A percentile compares a stretch with the other conserved stretches of the same genome.
phyloP scores from a whole-genome alignment of 2,113 vertebrate genomes.

The Pedionomus torquatus region DNA sequence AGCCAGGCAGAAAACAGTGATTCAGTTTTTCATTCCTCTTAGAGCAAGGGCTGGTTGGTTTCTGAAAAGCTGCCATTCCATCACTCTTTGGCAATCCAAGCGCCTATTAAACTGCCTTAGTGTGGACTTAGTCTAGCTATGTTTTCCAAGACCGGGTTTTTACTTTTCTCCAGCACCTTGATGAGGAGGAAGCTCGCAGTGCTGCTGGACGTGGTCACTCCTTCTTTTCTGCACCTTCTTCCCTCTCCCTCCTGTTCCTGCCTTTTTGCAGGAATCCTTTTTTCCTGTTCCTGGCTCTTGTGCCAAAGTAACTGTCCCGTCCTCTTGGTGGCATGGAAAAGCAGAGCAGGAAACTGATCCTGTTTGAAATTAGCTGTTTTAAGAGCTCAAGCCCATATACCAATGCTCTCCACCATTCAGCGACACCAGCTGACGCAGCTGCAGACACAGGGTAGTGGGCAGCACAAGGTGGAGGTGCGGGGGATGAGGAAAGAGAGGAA shows the following conservation, averaged over 20 bases:
- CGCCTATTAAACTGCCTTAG: not conserved
- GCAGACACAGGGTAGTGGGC: not conserved
- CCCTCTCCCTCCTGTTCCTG: not conserved
- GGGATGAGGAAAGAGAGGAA: not conserved
- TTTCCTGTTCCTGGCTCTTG: too few species aligned
- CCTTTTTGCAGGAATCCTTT: too few species aligned
- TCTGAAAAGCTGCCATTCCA: not conserved
- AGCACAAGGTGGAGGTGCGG: not conserved
- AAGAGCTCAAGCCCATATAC: not conserved
- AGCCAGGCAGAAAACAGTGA: not conserved
- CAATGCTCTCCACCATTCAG: not conserved
- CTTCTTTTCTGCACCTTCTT: not conserved
- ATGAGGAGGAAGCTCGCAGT: not conserved
- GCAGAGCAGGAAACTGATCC: not conserved
- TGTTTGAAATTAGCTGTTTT: not conserved
- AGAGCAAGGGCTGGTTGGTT: not conserved
- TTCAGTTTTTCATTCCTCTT: not conserved
- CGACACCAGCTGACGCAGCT: not conserved
- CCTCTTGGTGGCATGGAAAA: not conserved
- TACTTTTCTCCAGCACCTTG: not conserved
- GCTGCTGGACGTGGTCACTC: not conserved
- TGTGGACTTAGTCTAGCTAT: not conserved
- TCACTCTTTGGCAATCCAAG: not conserved
- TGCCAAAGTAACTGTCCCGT: not conserved
- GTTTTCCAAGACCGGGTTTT: not conserved